Conservation (phyloP, 2,888 invertebrate species). For the Spodoptera exigua region DNA sequence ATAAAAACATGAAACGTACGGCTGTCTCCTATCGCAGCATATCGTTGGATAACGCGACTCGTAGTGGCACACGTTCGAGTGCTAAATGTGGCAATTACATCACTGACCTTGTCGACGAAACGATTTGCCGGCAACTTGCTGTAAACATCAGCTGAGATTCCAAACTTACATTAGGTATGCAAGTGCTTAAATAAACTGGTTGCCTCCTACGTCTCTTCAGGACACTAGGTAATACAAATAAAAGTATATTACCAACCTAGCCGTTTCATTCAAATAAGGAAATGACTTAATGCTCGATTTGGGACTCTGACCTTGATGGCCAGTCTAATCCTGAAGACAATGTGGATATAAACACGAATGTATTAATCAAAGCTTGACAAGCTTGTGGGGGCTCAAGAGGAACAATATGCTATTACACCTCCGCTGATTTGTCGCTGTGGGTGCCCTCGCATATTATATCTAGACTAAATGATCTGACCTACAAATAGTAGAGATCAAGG, state of each 20-base stretch:
- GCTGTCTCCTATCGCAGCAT: constrained; percentile 31
- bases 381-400: constrained; percentile 69
- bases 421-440: constrained; percentile 71
- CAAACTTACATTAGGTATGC: constrained; percentile 51
- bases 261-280: constrained; percentile 62
- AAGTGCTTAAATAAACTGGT: constrained; percentile 33
- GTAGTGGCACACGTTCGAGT: constrained; percentile 73
- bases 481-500: constrained; percentile 66
- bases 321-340: constrained; percentile 64
- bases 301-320: constrained; percentile 62
- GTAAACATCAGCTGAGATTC: constrained; percentile 80
- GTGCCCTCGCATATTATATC: constrained; percentile 70
- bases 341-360: constrained; percentile 59
- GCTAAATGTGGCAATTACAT: constrained; percentile 87
- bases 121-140: constrained; percentile 73
- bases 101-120: constrained; percentile 82
- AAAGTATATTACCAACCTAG: constrained; percentile 45
- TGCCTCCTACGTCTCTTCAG: constrained; percentile 49
- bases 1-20: constrained; percentile 73
- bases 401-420: constrained; percentile 80
- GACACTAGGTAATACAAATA: constrained; percentile 38
- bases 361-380: constrained; percentile 65
- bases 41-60: constrained; percentile 60
- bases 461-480: constrained; percentile 78
- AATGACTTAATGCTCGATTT: constrained; percentile 68